Evolutionary conservation across 2,113 vertebrate species (phyloP), one percentile per base, ranked within the genome.

Genomic region (Xiphias gladius): DNA sequence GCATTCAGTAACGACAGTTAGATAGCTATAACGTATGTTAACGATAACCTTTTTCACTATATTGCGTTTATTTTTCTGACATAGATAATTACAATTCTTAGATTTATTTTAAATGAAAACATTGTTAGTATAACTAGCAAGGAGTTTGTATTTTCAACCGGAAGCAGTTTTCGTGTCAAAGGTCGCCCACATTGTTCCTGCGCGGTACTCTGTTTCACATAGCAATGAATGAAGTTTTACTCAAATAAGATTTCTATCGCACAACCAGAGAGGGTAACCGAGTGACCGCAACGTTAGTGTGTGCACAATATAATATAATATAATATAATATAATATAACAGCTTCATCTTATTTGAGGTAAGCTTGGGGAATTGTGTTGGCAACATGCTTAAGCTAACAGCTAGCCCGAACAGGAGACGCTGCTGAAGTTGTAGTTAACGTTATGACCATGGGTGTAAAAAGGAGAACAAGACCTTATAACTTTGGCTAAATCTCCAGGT

Each of bases 161-260:
- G 94, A 94, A 93, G 91, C 2, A 86, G 74, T 90, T 86, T 4
- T 0, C 22, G 30, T 71, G 82, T 90, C 83, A 83, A 59, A 86
- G 91, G 85, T 92, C 26, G 85, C 69, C 57, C 94, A 93, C 93
- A 83, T 94, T 93, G 85, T 86, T 72, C 8, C 48, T 85, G 55
- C 68, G 89, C 85, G 89, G 88, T 57, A 52, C 28, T 52, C 9
- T 37, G 41, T n/a, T 62, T 77, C 24, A n/a, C 6, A 28, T 1
- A 63, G 32, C 26, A 65, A 91, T 92, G 85, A 90, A 93, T 92
- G 64, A 87, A 85, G 41, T 43, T 35, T 26, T 22, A n/a, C 13
- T 7, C 0, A 0, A 70, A n/a, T 35, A 43, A 41, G 0, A 5
- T 20, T 9, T 54, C 1, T 12, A 9, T 2, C 0, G 20, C 8